Percentiles rank a stretch among this genome's conserved stretches.
phyloP scores from a whole-genome alignment of 1,140 invertebrate genomes.

The Matsumurasca onukii region DNA sequence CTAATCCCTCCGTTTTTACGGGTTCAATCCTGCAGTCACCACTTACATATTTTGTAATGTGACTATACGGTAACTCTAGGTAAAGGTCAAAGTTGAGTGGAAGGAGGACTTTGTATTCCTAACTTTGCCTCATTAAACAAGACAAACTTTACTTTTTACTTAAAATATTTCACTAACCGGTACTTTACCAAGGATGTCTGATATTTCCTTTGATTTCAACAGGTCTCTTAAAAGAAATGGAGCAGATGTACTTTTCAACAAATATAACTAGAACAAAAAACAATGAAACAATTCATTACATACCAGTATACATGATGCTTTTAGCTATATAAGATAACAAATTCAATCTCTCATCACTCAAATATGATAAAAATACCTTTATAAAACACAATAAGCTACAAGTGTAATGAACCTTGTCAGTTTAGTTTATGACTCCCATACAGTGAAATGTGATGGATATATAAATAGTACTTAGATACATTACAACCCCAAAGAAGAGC shows the following conservation, averaged over 20 bases:
- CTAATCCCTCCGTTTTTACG: too few relatives aligned
- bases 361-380: not conserved
- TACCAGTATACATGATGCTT: not conserved
- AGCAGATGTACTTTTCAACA: not conserved
- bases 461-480: not conserved
- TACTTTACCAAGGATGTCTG: not conserved
- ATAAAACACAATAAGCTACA: not conserved
- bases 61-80: too few relatives aligned
- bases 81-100: too few relatives aligned
- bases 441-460: not conserved
- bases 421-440: not conserved
- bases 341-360: not conserved
- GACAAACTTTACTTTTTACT: too few relatives aligned
- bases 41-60: too few relatives aligned
- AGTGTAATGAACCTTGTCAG: not conserved
- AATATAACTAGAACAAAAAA: not conserved
- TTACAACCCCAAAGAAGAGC: too few relatives aligned
- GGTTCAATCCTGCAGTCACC: too few relatives aligned
- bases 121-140: too few relatives aligned
- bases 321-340: not conserved
- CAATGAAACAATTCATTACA: not conserved
- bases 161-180: not conserved
- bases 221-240: slow-evolving; percentile 3
- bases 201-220: not conserved
- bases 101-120: too few relatives aligned